Conservation (phyloP, 2,113 vertebrate genomes). For the Phylloscopus trochilus region DNA sequence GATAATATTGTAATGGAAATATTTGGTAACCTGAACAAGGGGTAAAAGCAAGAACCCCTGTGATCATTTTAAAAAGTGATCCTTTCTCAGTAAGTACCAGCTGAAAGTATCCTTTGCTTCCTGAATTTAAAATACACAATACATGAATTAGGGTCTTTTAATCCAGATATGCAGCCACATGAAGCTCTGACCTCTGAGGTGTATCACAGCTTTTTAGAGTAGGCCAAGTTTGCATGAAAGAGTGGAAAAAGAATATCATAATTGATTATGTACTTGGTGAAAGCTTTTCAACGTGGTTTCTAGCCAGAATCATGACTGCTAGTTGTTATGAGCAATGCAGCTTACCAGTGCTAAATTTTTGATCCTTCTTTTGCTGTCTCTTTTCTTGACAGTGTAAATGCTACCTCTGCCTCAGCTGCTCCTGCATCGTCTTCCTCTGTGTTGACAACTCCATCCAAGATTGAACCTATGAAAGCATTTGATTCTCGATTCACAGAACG, state of each 20-base stretch:
- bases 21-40: background rate
- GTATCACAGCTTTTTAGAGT: background rate
- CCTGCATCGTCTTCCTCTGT: slow-evolving; percentile 78
- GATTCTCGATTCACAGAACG: slow-evolving; percentile 97
- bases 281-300: background rate
- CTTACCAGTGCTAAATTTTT: background rate
- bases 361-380: background rate
- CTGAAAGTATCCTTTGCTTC: background rate
- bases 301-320: background rate
- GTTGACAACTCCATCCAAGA: slow-evolving; percentile 88
- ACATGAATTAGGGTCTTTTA: background rate
- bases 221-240: background rate
- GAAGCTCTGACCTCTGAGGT: background rate
- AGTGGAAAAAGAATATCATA: background rate
- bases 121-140: background rate
- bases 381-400: slow-evolving; percentile 64
- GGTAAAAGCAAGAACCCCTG: background rate
- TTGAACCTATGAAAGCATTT: slow-evolving; percentile 96
- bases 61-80: background rate
- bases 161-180: fast-evolving
- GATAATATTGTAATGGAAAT: background rate
- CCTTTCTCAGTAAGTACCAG: background rate
- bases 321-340: background rate
- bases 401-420: slow-evolving; percentile 65
- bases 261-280: background rate